These are phyloP conservation scores for Hemithea aestivaria DNA, from an alignment of 2,888 invertebrate genomes.

Conservation along the genomic window DNA sequence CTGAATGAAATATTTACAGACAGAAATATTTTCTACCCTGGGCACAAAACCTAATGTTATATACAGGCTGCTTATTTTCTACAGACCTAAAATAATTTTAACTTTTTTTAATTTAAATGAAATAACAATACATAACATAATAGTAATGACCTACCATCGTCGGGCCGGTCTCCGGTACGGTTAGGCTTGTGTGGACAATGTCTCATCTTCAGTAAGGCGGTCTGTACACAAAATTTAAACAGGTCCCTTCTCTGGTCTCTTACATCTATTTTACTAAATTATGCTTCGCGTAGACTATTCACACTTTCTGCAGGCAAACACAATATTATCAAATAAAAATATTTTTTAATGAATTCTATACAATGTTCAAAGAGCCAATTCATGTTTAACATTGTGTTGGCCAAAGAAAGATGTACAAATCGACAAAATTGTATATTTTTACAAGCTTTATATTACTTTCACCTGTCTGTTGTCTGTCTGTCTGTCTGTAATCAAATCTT, in stretches of 20 bases:
- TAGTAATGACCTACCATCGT: conserved; percentile 43
- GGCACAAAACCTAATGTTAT: too few relatives aligned
- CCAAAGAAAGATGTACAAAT: conserved; percentile 34
- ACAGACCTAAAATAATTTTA: too few relatives aligned
- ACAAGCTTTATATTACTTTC: too few relatives aligned
- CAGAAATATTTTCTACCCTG: too few relatives aligned
- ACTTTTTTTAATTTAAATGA: too few relatives aligned
- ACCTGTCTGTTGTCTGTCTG: too few relatives aligned
- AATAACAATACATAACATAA: too few relatives aligned
- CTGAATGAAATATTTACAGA: too few relatives aligned
- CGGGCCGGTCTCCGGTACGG: conserved; percentile 37
- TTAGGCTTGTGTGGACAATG: conserved; percentile 35
- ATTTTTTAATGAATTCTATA: conserved; percentile 17
- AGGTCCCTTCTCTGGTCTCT: conserved; percentile 51
- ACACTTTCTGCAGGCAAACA: conserved; percentile 68
- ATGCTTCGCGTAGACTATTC: conserved; percentile 42
- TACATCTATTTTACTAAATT: conserved; percentile 47
- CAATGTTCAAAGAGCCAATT: conserved; percentile 54
- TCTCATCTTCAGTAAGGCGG: conserved; percentile 46
- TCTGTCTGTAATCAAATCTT: too few relatives aligned
- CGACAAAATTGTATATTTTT: conserved; percentile 1
- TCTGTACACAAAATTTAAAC: conserved; percentile 67
- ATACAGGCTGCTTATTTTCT: too few relatives aligned
- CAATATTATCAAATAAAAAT: conserved; percentile 41
- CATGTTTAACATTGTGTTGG: conserved; percentile 51